phyloP scores from a whole-genome alignment of 2,888 invertebrate species.

The Lasioglossum calceatum region DNA sequence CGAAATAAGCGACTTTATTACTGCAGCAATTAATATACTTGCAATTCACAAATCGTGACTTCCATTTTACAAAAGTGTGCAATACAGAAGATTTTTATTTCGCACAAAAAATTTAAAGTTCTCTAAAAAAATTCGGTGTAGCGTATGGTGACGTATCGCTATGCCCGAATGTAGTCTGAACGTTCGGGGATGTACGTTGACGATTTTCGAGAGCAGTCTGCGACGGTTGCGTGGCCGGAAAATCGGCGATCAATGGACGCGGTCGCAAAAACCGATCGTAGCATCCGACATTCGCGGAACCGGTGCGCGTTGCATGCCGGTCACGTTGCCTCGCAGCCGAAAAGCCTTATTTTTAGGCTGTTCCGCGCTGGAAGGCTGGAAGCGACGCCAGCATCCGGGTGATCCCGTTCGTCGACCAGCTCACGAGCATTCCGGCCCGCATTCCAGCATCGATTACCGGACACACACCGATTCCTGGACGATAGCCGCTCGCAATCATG shows the following conservation, averaged over 20 bases:
- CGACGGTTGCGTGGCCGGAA: not conserved
- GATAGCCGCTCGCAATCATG: constrained; percentile 42
- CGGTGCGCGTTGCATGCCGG: not conserved
- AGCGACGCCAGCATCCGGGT: constrained; percentile 52
- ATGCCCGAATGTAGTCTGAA: not conserved
- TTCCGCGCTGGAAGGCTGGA: constrained; percentile 19
- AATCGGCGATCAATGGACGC: constrained; percentile 2
- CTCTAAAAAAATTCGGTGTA: not conserved
- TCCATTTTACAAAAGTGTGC: not conserved
- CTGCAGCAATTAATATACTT: not conserved
- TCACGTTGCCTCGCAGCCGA: not conserved
- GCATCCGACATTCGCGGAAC: not conserved
- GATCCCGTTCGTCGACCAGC: constrained; percentile 59
- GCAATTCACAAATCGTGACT: not conserved
- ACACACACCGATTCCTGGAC: constrained; percentile 67
- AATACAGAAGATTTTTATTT: too few relatives aligned
- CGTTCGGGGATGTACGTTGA: not conserved
- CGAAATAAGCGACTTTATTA: not conserved
- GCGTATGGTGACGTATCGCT: not conserved
- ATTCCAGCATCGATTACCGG: constrained; percentile 72
- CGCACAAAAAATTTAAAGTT: not conserved
- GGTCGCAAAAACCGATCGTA: not conserved
- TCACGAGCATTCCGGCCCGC: constrained; percentile 64
- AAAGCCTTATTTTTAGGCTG: constrained; percentile 39
- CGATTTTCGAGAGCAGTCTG: not conserved